Conservation (phyloP, 2,888 invertebrate genomes). For the Parthenolecanium corni region DNA sequence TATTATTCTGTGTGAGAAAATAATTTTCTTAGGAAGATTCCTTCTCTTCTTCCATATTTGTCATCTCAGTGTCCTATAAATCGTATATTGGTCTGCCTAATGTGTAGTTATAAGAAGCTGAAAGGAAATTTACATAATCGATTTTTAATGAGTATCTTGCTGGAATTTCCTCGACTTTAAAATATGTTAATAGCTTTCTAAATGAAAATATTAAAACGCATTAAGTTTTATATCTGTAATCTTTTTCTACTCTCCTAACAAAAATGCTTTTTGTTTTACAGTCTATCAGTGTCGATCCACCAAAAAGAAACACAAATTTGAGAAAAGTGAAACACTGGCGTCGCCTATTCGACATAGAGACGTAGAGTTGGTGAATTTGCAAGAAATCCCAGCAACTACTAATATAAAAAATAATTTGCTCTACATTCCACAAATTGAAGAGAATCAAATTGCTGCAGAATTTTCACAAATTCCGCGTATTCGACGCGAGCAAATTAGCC, state of each 20-base stretch:
- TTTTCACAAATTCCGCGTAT: constrained; percentile 75
- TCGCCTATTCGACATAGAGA: constrained; percentile 41
- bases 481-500: constrained; percentile 68
- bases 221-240: no score
- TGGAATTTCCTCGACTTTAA: no score
- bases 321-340: constrained; percentile 12
- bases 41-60: no score
- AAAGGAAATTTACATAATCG: not conserved
- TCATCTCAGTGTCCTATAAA: no score
- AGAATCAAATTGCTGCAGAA: constrained; percentile 49
- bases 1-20: no score
- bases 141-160: no score
- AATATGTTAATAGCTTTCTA: no score
- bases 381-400: constrained; percentile 62
- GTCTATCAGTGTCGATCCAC: constrained; percentile 1
- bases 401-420: constrained; percentile 73
- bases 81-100: no score
- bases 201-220: no score
- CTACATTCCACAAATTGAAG: constrained; percentile 53
- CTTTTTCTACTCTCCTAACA: no score
- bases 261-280: not conserved
- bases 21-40: no score
- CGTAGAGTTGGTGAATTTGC: constrained; percentile 71
- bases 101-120: no score
- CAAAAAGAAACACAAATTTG: constrained; percentile 10